A percentile compares a stretch with the other conserved stretches of the same genome.
Evolutionary conservation across 2,797 vertebrate genomes (phyloP).

Genomic region (Geotrypetes seraphini): DNA sequence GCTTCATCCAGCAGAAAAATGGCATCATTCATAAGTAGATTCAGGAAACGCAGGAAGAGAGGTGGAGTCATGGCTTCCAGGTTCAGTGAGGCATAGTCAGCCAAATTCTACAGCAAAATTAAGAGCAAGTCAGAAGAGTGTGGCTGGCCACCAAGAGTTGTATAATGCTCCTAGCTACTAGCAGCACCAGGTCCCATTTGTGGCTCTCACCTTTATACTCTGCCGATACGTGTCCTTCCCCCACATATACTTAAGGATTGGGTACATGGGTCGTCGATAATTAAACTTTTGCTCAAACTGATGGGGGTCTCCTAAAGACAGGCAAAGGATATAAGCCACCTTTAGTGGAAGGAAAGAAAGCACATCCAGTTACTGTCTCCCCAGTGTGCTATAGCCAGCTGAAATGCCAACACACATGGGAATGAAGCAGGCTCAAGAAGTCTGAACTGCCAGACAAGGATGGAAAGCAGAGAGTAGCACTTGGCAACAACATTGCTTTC

Average conservation of each 20-base stretch:
- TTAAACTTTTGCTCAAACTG: conserved; percentile 99
- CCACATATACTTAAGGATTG: conserved; percentile 96
- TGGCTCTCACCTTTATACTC: conserved; percentile 77
- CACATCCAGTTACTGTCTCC: too few species aligned
- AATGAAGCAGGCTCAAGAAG: too few species aligned
- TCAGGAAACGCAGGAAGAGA: conserved; percentile 89
- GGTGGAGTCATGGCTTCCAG: conserved; percentile 94
- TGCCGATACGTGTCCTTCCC: conserved; percentile 75
- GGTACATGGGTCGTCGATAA: conserved; percentile 97
- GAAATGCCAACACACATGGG: too few species aligned
- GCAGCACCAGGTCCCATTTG: too few species aligned
- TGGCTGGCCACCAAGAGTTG: background rate
- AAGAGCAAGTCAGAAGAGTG: too few species aligned
- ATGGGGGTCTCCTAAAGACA: conserved; percentile 81
- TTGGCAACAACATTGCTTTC: too few species aligned
- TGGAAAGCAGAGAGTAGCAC: too few species aligned
- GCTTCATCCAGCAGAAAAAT: conserved; percentile 93
- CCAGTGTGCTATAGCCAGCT: too few species aligned
- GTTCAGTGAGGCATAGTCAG: conserved; percentile 86
- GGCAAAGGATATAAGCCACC: conserved; percentile 1
- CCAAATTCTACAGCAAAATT: conserved; percentile 74
- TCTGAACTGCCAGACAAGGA: too few species aligned
- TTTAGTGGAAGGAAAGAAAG: background rate
- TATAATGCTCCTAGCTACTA: too few species aligned
- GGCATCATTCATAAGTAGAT: conserved; percentile 93